Evolutionary conservation across 2,888 invertebrate genomes (phyloP).

Genomic region (Sphaerophoria rueppellii): DNA sequence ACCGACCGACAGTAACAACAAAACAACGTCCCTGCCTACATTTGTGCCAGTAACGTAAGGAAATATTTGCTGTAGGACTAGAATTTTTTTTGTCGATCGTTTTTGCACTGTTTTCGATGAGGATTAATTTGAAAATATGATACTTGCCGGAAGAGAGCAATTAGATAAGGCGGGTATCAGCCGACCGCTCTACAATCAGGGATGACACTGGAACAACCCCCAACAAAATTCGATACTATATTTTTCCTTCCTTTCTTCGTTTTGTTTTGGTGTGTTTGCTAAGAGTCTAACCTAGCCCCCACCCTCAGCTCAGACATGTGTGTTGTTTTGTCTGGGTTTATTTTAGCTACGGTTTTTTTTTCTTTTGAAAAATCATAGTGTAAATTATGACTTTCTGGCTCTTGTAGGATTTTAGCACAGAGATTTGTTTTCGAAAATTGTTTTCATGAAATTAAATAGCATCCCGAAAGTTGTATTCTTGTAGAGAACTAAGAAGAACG

Average conservation of each 20-base stretch:
- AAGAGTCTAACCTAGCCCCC: conserved; percentile 2
- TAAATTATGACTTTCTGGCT: neutral
- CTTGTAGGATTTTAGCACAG: neutral
- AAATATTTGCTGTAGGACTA: conserved; percentile 34
- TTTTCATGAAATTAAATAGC: too few species aligned
- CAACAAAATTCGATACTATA: conserved; percentile 23
- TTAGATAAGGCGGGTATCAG: conserved; percentile 63
- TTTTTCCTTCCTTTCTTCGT: neutral
- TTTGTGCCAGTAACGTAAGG: too few species aligned
- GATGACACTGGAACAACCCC: conserved; percentile 19
- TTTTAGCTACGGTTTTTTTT: neutral
- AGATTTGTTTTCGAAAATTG: too few species aligned
- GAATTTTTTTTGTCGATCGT: conserved; percentile 8
- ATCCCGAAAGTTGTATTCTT: too few species aligned
- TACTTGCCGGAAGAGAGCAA: conserved; percentile 70
- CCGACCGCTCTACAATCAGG: conserved; percentile 30
- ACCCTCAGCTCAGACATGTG: conserved; percentile 8
- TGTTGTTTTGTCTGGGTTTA: conserved; percentile 16
- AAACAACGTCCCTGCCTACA: neutral
- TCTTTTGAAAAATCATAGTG: conserved; percentile 6
- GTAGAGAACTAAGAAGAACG: too few species aligned
- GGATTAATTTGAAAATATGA: conserved; percentile 72
- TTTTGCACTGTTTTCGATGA: conserved; percentile 46
- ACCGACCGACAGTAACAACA: conserved; percentile 26
- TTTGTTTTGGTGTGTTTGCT: neutral